These are phyloP conservation scores for Achlya flavicornis DNA, from an alignment of 2,888 invertebrate species.

Conservation along the genomic window DNA sequence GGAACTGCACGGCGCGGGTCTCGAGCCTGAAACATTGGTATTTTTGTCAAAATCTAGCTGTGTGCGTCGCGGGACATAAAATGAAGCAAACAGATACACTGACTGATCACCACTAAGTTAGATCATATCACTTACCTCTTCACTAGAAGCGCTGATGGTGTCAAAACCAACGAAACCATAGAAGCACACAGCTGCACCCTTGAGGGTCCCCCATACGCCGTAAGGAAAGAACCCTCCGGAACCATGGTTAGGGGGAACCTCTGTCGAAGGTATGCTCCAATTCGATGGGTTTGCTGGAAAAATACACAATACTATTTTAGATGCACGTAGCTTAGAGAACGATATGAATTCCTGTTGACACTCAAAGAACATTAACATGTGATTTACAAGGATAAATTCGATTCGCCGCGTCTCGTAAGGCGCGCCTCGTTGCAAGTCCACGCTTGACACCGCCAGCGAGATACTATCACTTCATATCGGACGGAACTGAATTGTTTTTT, in stretches of 20 bases:
- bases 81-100: no score
- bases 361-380: no score
- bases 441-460: no score
- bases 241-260: constrained; percentile 81
- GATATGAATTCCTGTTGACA: no score
- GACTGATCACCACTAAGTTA: no score
- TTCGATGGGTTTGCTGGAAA: constrained; percentile 78
- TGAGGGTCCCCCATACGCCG: constrained; percentile 91
- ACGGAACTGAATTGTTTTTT: no score
- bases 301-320: not conserved
- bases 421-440: no score
- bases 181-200: constrained; percentile 92
- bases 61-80: no score
- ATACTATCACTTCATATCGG: no score
- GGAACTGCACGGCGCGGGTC: constrained; percentile 94
- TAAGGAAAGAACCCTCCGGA: constrained; percentile 95
- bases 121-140: constrained; percentile 87
- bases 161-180: constrained; percentile 98
- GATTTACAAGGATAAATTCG: no score
- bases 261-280: constrained; percentile 75
- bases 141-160: constrained; percentile 91
- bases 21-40: constrained; percentile 65
- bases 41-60: no score
- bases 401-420: no score
- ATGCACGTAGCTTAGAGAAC: not conserved